A percentile compares a stretch with the other conserved stretches of the same genome.
Evolutionary conservation across 2,888 invertebrate genomes (phyloP).

Genomic region (Tinea pellionella): DNA sequence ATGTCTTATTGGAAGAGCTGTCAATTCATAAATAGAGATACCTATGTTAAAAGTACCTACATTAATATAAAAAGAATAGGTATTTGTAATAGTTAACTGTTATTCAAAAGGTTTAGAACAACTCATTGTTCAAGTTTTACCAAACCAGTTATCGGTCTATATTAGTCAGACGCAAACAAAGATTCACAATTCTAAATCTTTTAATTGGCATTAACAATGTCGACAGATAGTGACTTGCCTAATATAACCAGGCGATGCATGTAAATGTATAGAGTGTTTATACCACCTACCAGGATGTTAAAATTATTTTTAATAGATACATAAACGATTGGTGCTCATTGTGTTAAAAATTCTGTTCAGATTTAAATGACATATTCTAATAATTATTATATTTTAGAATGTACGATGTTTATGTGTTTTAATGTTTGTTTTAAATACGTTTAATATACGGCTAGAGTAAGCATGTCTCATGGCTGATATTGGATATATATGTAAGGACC

Average conservation of each 20-base stretch:
- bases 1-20: too few species aligned
- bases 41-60: background rate
- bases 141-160: slow-evolving; percentile 29
- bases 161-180: slow-evolving; percentile 62
- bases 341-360: too few species aligned
- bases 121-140: background rate
- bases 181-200: slow-evolving; percentile 64
- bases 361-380: too few species aligned
- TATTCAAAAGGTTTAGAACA: slow-evolving; percentile 4
- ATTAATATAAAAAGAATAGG: background rate
- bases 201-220: slow-evolving; percentile 69
- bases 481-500: too few species aligned
- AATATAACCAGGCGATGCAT: slow-evolving; percentile 43
- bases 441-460: too few species aligned
- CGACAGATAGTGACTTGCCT: slow-evolving; percentile 66
- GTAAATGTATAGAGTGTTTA: slow-evolving; percentile 36
- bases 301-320: too few species aligned
- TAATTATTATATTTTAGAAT: too few species aligned
- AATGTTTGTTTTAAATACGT: too few species aligned
- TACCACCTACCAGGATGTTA: background rate
- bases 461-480: too few species aligned
- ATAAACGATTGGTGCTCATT: too few species aligned
- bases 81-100: slow-evolving; percentile 4
- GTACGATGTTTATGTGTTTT: too few species aligned
- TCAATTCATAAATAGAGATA: background rate